These are phyloP conservation scores for Subacronicta megacephala DNA, from an alignment of 2,888 invertebrate species.

Conservation along the genomic window DNA sequence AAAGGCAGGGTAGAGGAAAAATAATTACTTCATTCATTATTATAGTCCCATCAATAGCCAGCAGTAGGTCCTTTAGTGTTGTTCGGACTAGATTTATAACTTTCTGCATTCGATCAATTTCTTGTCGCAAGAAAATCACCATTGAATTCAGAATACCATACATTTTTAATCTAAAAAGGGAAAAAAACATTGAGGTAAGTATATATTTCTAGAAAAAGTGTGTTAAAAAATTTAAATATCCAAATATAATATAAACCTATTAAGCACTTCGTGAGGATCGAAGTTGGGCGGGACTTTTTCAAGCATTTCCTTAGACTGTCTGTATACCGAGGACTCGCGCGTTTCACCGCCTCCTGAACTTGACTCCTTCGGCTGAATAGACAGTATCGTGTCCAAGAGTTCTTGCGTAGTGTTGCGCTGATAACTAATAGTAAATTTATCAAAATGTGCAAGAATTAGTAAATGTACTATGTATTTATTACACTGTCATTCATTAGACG, in stretches of 20 bases:
- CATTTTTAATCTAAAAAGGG: conserved; percentile 88
- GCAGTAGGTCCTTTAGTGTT: conserved; percentile 93
- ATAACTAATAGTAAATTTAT: conserved; percentile 87
- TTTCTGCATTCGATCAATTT: conserved; percentile 96
- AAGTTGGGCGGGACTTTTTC: conserved; percentile 94
- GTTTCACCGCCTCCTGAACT: conserved; percentile 94
- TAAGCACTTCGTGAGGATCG: conserved; percentile 94
- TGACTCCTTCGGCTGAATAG: conserved; percentile 96
- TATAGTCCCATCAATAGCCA: conserved; percentile 97
- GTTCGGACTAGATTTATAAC: conserved; percentile 91
- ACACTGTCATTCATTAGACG: not conserved
- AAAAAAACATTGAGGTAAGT: no score
- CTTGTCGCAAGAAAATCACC: conserved; percentile 96
- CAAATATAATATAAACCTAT: conserved; percentile 82
- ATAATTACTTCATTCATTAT: conserved; percentile 95
- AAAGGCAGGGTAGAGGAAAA: not conserved
- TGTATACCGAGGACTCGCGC: conserved; percentile 93
- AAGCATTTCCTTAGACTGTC: conserved; percentile 93
- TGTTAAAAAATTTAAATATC: not conserved
- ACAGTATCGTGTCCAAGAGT: conserved; percentile 94
- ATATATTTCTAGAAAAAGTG: no score
- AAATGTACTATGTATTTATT: not conserved
- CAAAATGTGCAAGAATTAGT: not conserved
- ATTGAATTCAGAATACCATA: conserved; percentile 93
- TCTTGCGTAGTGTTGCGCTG: conserved; percentile 93